Evolutionary conservation across 2,888 invertebrate genomes (phyloP).

Genomic region (Cenopis cana): DNA sequence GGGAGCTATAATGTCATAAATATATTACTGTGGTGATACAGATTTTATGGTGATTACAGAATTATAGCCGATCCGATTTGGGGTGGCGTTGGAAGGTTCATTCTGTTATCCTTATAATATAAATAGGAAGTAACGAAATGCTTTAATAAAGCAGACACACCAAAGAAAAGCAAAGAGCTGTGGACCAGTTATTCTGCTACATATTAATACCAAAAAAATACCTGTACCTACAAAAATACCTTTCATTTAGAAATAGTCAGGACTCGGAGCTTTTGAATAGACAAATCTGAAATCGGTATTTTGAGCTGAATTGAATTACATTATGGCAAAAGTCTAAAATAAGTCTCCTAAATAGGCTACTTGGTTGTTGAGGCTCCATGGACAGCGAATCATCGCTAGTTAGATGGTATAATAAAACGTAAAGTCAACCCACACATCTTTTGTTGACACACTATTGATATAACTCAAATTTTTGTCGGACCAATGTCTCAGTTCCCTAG

Average conservation of each 20-base stretch:
- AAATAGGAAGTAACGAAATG: neutral
- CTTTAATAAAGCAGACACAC: too few species aligned
- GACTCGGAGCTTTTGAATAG: neutral
- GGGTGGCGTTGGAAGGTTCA: constrained; percentile 53
- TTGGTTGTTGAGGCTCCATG: neutral
- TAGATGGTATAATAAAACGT: neutral
- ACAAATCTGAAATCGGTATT: too few species aligned
- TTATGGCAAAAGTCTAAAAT: too few species aligned
- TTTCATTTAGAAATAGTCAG: neutral
- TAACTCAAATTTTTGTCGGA: constrained; percentile 38
- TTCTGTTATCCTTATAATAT: neutral
- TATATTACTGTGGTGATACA: constrained; percentile 83
- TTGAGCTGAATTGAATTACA: neutral
- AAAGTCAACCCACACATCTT: constrained; percentile 2
- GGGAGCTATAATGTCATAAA: constrained; percentile 80
- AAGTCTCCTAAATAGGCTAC: too few species aligned
- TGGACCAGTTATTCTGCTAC: neutral
- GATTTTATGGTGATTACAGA: constrained; percentile 84
- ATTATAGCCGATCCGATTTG: constrained; percentile 70
- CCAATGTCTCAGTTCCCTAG: constrained; percentile 52
- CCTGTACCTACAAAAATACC: neutral
- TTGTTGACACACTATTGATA: neutral
- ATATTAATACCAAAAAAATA: neutral
- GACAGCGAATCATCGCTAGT: neutral
- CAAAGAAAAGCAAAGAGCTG: neutral